Evolutionary conservation across 2,888 invertebrate species (phyloP), one percentile per base, ranked within the genome.

Genomic region (Cheilosia scutellata): DNA sequence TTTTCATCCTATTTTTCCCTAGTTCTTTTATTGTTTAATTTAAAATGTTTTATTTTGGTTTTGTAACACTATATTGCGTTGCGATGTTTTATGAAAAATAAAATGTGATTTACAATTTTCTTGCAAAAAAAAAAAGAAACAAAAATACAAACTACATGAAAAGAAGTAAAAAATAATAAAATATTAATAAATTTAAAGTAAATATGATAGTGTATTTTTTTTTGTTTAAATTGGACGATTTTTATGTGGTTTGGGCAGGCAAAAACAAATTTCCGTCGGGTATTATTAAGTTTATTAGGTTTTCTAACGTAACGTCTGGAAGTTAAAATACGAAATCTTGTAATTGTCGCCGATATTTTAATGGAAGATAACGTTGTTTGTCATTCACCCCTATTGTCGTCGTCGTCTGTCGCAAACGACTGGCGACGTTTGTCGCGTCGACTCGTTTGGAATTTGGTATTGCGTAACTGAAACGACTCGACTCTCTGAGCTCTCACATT

Each of bases 41-140:
- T 37, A 31, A 51, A 29, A 62, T 65, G 2, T 42, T 68, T 29
- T 70, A 49, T 47, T 71, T 71, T 71, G 37, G 57, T 71, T 63
- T 78, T 71, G 58, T 63, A 70, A 58, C 42, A 70, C 63, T 70
- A 78, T 70, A 78, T 71, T 78, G 70, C 63, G 71, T 78, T 78
- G 78, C 78, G 71, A 71, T 78, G 63, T 78, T 63, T 71, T 71
- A 71, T 71, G 57, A 74, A 78, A 53, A 71, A 83, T 78, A 68
- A 74, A 74, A 84, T 84, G 83, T 84, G 83, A 84, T 84, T 79
- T 79, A 84, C 51, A 84, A 79, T 63, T 74, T 79, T 84, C 68
- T 84, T 13, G 74, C 74, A 74, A 82, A 82, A 27, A 71, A 55
- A 27, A 25, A 51, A 27, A 13, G 20, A 20, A 51, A 51, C 1